Conservation (phyloP, 1,140 invertebrate genomes). For the Semibalanus balanoides region DNA sequence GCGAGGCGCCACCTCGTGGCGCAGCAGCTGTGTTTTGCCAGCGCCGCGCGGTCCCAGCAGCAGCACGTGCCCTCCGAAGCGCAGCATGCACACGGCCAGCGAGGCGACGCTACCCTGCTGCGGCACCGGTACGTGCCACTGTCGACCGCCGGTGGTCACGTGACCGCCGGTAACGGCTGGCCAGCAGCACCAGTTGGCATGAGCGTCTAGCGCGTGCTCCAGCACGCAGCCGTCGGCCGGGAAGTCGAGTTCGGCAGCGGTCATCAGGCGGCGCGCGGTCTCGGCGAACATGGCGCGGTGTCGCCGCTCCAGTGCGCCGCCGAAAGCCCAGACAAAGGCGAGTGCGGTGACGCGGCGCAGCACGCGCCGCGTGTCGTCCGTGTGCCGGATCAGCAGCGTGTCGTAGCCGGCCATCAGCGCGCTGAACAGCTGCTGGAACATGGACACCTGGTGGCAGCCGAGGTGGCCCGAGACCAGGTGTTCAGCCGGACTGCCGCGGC, state of each 20-base stretch:
- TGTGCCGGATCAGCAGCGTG: background rate
- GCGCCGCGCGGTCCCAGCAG: background rate
- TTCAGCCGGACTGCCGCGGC: no score
- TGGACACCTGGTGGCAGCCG: background rate
- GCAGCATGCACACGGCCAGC: background rate
- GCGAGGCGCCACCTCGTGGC: background rate
- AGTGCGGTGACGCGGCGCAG: background rate
- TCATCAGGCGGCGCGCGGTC: background rate
- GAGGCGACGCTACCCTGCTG: background rate
- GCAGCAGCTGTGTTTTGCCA: background rate
- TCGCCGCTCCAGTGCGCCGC: background rate
- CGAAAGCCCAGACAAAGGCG: background rate
- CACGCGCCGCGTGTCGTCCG: background rate
- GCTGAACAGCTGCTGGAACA: background rate
- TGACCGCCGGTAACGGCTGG: background rate
- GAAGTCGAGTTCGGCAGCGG: background rate
- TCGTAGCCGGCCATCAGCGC: background rate
- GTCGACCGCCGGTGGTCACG: background rate
- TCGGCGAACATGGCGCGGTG: background rate
- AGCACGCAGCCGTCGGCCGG: background rate
- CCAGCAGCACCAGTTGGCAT: background rate
- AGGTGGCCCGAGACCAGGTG: background rate
- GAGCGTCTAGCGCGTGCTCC: background rate
- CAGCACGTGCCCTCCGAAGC: background rate
- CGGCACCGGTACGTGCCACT: background rate